Base-by-base conservation (phyloP, 1,140 invertebrate species). In the Campoletis sonorensis region DNA sequence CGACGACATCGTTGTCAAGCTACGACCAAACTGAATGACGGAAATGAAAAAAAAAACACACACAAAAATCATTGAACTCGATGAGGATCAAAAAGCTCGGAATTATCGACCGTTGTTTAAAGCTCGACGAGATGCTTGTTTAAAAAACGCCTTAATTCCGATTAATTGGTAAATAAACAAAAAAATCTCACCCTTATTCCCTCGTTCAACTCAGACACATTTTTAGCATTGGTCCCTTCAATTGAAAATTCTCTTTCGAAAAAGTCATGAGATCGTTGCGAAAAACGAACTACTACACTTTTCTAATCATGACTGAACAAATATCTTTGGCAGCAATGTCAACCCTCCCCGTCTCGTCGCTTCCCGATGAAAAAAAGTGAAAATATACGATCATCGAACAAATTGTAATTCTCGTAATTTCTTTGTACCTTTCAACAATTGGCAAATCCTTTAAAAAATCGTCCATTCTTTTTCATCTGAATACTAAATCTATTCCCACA, bases 1-100 rank as follows among this genome's bases (percentile, higher is more conserved):
- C 70, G 89, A 92, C 61, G 87, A 92, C 80, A 78, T 78, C 61
- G 37, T 78, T n/a, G 79, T 73, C 33, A 71, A 73, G 79, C 76
- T 78, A 71, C 67, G 79, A 79, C 49, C 67, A 79, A 71, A 79
- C 49, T 71, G 79, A 79, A 26, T 45, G 23, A 73, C 5, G 61
- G 15, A 61, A 51, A 23, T 30, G 5, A 3, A 40, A 4, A 16
- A 70, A 51, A 72, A 40, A 45, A 72, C 4, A 71, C 30, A 72
- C 54, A 79, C 13, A 37, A 51, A 16, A 30, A 27, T 23, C 3
- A 30, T 67, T 67, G 21, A 67, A 15, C 18, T n/a, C 21, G 54
- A 58, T 58, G 21, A 58, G 40, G 40, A 45, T 45, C 40, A 58
- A 58, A n/a, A 58, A 58, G 21, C 18, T 30, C 58, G 61, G 78